Base-by-base conservation (phyloP, 2,888 invertebrate species). In the Chrysopilus asiliformis region DNA sequence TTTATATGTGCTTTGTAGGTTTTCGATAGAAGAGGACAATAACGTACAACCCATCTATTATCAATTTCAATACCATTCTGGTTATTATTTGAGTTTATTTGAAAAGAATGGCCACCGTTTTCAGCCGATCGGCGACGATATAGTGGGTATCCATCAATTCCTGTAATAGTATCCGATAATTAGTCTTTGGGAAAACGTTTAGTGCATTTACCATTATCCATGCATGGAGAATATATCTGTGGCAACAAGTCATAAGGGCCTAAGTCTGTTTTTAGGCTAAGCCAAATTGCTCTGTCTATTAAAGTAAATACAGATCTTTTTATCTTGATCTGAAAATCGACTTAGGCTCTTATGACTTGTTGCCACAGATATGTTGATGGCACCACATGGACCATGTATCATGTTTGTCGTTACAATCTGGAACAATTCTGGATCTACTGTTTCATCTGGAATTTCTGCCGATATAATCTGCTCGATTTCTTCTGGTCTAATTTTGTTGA, bases 321-420 rank as follows among this genome's bases (percentile, higher is more conserved):
- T n/a, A n/a, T n/a, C n/a, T n/a, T n/a, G n/a, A n/a, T n/a, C n/a
- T n/a, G n/a, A n/a, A n/a, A n/a, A n/a, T n/a, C n/a, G n/a, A n/a
- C n/a, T n/a, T n/a, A n/a, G n/a, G n/a, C n/a, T n/a, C n/a, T n/a
- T n/a, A n/a, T n/a, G n/a, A n/a, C n/a, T n/a, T n/a, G n/a, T n/a
- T n/a, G n/a, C n/a, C n/a, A n/a, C n/a, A n/a, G n/a, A 2, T 56
- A 53, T 17, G 56, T 57, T 58, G 2, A 50, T 31, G 8, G 13
- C 17, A 7, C 55, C 56, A 45, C 57, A 58, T 9, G 57, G 55
- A 4, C 56, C 55, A 47, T 59, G 58, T 24, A 55, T 51, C 51
- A 54, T 45, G 42, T 49, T 44, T 36, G 25, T 36, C 22, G 29
- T 45, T 33, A 55, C 45, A 38, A 52, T 41, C 16, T 49, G 47